phyloP scores from a whole-genome alignment of 2,888 invertebrate species.

The Ecliptopera silaceata region DNA sequence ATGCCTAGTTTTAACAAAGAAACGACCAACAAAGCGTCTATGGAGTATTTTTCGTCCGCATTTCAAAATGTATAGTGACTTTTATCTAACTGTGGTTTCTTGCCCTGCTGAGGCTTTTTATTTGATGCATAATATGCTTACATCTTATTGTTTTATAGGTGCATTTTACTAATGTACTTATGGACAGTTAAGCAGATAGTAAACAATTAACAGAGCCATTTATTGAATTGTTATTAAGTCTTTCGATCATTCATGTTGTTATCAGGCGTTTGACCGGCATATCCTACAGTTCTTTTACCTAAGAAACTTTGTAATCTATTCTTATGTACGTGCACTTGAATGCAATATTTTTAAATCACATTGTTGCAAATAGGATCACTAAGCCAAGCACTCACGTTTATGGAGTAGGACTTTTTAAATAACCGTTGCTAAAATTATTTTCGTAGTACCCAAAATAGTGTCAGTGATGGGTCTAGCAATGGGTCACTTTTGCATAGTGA shows the following conservation, averaged over 20 bases:
- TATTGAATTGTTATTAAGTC: slow-evolving; percentile 58
- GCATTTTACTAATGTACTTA: slow-evolving; percentile 12
- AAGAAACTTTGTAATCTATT: slow-evolving; percentile 40
- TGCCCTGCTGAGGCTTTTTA: not conserved
- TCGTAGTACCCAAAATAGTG: no score
- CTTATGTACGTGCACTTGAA: not conserved
- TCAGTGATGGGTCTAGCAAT: no score
- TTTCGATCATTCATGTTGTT: slow-evolving; percentile 63
- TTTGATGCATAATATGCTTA: slow-evolving; percentile 40
- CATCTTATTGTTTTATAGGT: slow-evolving; percentile 36
- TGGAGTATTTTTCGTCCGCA: no score
- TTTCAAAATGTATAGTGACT: no score
- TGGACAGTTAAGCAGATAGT: slow-evolving; percentile 57
- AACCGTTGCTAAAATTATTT: no score
- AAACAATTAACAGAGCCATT: slow-evolving; percentile 69
- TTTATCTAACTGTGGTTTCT: not conserved
- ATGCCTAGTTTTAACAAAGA: slow-evolving; percentile 25
- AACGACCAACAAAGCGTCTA: slow-evolving; percentile 14
- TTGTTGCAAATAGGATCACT: no score
- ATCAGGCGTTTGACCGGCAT: slow-evolving; percentile 68
- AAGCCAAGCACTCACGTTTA: no score
- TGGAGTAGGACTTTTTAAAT: no score
- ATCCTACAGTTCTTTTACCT: slow-evolving; percentile 72
- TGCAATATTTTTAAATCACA: slow-evolving; percentile 4
- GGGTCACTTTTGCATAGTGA: no score